phyloP scores from a whole-genome alignment of 2,113 vertebrate species.

The Peromyscus maniculatus region DNA sequence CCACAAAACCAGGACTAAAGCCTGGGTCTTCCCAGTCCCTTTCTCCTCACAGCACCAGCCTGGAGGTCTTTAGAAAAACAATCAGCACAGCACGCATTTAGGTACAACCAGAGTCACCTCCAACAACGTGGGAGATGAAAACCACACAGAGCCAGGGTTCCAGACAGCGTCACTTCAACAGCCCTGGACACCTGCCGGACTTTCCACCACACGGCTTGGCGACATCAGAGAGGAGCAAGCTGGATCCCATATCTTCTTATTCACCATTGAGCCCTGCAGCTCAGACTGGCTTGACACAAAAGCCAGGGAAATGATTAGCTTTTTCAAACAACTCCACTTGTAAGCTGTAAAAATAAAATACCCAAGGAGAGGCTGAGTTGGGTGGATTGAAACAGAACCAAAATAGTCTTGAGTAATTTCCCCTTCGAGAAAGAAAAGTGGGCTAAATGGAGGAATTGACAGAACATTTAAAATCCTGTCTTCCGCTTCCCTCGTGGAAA shows the following conservation, averaged over 20 bases:
- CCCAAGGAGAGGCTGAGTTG: not conserved
- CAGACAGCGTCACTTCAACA: not conserved
- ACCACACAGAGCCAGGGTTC: not conserved
- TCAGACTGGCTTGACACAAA: not conserved
- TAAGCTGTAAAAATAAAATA: constrained; percentile 71
- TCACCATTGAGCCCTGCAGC: not conserved
- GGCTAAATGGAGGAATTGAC: constrained; percentile 54
- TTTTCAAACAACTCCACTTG: constrained; percentile 46
- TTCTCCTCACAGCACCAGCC: not conserved
- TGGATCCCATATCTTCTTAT: not conserved
- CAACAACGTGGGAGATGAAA: not conserved
- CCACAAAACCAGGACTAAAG: not conserved
- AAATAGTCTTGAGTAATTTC: constrained; percentile 50
- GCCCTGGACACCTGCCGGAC: not conserved
- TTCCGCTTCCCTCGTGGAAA: not conserved
- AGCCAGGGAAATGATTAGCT: constrained; percentile 43
- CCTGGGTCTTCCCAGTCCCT: not conserved
- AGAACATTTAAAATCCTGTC: constrained; percentile 67
- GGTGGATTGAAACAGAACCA: constrained; percentile 60
- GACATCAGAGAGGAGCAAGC: constrained; percentile 33
- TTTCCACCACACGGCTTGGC: not conserved
- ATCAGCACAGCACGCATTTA: not conserved
- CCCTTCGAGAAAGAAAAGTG: constrained; percentile 66
- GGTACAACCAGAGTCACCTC: not conserved
- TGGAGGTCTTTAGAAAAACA: not conserved